phyloP scores from a whole-genome alignment of 2,113 vertebrate genomes.

The Cryptotis parvus region DNA sequence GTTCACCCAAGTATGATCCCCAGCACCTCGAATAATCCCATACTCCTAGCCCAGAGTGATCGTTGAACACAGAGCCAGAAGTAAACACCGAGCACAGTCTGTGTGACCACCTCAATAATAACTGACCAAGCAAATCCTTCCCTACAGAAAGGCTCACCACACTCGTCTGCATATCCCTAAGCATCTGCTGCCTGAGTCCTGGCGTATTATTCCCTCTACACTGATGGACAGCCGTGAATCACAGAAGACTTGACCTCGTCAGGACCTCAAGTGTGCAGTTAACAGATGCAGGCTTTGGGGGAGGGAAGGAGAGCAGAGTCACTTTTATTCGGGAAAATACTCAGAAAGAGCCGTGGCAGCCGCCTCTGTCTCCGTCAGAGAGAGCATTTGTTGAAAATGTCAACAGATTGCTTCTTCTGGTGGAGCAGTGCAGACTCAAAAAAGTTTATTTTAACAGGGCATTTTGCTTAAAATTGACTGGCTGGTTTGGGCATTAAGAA shows the following conservation, averaged over 20 bases:
- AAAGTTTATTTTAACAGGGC: constrained; percentile 80
- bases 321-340: constrained; percentile 55
- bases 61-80: no score
- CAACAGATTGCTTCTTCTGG: constrained; percentile 81
- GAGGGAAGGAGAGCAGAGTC: constrained; percentile 2
- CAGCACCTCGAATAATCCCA: no score
- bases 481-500: constrained; percentile 82
- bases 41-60: no score
- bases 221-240: constrained; percentile 63
- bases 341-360: constrained; percentile 55
- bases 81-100: no score
- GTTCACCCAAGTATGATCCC: no score
- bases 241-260: constrained; percentile 52
- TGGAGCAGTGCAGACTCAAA: constrained; percentile 82
- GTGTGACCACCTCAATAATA: neutral
- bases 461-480: constrained; percentile 83
- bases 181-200: constrained; percentile 52
- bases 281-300: neutral
- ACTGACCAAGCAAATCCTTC: constrained; percentile 66
- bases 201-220: neutral
- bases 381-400: constrained; percentile 82
- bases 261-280: constrained; percentile 27
- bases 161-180: constrained; percentile 41
- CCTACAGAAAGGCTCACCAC: constrained; percentile 41
- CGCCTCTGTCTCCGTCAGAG: constrained; percentile 74